Conservation (phyloP, 2,888 invertebrate species). For the Drosophila leonis region DNA sequence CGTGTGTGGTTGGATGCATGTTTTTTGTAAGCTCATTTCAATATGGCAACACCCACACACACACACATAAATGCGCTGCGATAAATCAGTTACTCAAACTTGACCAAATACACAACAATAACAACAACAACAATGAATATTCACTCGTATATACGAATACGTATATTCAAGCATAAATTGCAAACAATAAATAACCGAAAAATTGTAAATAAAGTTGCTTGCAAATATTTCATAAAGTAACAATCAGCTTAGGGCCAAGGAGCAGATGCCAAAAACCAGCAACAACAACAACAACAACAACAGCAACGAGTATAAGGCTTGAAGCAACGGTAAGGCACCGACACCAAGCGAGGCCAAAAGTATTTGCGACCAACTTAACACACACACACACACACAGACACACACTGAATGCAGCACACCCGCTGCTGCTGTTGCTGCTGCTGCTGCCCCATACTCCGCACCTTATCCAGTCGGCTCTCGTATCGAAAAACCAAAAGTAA, state of each 20-base stretch:
- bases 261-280: constrained; percentile 74
- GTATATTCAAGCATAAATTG: constrained; percentile 77
- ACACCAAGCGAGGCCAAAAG: constrained; percentile 80
- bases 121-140: constrained; percentile 14
- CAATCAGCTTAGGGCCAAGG: constrained; percentile 80
- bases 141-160: constrained; percentile 28
- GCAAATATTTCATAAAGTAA: constrained; percentile 82
- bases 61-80: constrained; percentile 25
- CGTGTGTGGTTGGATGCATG: constrained; percentile 4
- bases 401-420: constrained; percentile 49
- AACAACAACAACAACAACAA: constrained; percentile 30
- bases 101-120: constrained; percentile 67
- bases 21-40: constrained; percentile 34
- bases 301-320: constrained; percentile 43
- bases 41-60: constrained; percentile 42
- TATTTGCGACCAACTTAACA: constrained; percentile 76
- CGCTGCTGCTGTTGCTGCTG: constrained; percentile 26
- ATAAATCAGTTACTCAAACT: constrained; percentile 75
- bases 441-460: constrained; percentile 25
- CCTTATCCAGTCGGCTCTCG: constrained; percentile 63
- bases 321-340: constrained; percentile 76
- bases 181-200: constrained; percentile 83
- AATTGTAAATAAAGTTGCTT: constrained; percentile 82
- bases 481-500: constrained; percentile 79
- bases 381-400: constrained; percentile 48